Percentiles rank a stretch among this genome's conserved stretches.
phyloP scores from a whole-genome alignment of 2,113 vertebrate species.

The Collichthys lucidus region DNA sequence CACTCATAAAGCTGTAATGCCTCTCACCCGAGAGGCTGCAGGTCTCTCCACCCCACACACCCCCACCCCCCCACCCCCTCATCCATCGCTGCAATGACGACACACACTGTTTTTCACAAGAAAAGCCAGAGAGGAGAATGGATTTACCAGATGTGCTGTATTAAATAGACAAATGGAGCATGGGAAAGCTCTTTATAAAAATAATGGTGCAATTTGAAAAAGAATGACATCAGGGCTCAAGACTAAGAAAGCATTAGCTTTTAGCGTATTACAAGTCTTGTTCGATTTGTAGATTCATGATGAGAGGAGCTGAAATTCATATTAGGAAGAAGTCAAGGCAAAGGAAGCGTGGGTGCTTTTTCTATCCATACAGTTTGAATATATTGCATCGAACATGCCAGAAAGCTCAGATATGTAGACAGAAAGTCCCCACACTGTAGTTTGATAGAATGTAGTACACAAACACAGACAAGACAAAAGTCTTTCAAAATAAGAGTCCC shows the following conservation, averaged over 20 bases:
- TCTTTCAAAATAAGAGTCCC: no score
- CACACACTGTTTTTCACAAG: conserved; percentile 62
- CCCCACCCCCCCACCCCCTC: no score
- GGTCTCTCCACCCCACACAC: conserved; percentile 9
- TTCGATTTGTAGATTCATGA: conserved; percentile 32
- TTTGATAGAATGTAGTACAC: not conserved
- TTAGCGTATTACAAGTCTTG: conserved; percentile 31
- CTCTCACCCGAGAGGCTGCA: conserved; percentile 55
- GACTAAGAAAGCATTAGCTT: conserved; percentile 34
- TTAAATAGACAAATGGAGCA: conserved; percentile 64
- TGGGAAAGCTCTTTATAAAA: conserved; percentile 64
- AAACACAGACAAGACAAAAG: no score
- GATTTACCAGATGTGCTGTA: conserved; percentile 72
- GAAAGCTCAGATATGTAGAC: not conserved
- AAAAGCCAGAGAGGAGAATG: conserved; percentile 55
- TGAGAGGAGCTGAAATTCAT: conserved; percentile 11
- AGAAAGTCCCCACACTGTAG: not conserved
- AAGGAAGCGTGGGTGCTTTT: not conserved
- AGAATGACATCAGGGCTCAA: conserved; percentile 46
- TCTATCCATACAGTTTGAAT: not conserved
- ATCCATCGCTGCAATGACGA: conserved; percentile 43
- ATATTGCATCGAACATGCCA: not conserved
- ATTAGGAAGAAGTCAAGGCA: not conserved
- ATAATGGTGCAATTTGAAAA: conserved; percentile 61
- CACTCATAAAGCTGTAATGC: conserved; percentile 60